Base-by-base conservation (phyloP, 2,797 vertebrate genomes). In the Molothrus ater region DNA sequence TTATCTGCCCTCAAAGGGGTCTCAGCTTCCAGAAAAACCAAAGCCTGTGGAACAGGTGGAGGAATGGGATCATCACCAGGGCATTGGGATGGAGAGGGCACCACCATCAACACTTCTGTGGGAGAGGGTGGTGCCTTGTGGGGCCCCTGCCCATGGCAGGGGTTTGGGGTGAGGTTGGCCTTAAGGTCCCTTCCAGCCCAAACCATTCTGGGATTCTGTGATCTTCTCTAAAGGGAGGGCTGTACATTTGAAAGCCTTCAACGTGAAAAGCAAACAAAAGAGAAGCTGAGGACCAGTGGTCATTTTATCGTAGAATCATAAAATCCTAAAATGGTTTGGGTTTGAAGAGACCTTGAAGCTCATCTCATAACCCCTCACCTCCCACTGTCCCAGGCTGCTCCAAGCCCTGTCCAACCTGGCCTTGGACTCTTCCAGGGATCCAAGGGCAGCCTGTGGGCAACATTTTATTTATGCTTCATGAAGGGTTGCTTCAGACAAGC, bases 371-470 rank as follows among this genome's bases (percentile, higher is more conserved):
- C 16, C 43, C 3, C 54, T n/a, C 28, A 64, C 3, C 7, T 83
- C 1, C 36, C 65, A 38, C 43, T 2, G 0, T 6, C 3, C 28
- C 43, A 82, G 6, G 11, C 0, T 56, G 17, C 17, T 82, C 57
- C 43, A 38, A 64, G 20, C 36, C 43, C 20, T 0, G 0, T 43
- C 57, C 50, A 64, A 0, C 32, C 72, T 25, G n/a, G 12, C 5
- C 43, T 45, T 10, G 21, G 7, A 8, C 43, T 19, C 14, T 59
- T 1, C 50, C 59, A 83, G 38, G 20, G 43, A 57, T 31, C 51
- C 51, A 80, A 1, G 32, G 14, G 14, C 29, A 73, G 34, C 12
- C 54, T 47, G 17, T 54, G 54, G 20, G 25, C 32, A 64, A 18
- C 2, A 18, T 5, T 88, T 80, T 19, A 40, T 51, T 79, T 32